phyloP scores from a whole-genome alignment of 92 coral and sea anemone species.

The Virgularia gustaviana region DNA sequence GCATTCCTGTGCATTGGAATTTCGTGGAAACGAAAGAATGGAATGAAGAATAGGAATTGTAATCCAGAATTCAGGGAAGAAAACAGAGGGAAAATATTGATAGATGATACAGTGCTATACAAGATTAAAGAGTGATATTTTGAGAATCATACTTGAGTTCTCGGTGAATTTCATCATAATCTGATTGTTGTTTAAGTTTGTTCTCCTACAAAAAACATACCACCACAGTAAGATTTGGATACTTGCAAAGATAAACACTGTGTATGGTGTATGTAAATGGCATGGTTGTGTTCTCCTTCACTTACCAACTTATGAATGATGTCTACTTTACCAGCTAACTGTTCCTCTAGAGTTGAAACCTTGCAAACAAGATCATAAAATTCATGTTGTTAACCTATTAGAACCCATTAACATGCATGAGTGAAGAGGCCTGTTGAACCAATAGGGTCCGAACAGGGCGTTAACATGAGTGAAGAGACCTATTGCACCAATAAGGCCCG shows the following conservation, averaged over 20 bases:
- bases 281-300: not conserved
- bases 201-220: constrained; percentile 59
- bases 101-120: too few species aligned
- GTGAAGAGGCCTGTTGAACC: too few species aligned
- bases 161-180: constrained; percentile 86
- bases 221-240: too few species aligned
- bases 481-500: not conserved
- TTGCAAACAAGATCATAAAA: constrained; percentile 9
- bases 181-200: constrained; percentile 66
- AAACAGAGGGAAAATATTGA: too few species aligned
- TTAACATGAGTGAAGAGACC: too few species aligned
- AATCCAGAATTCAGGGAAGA: too few species aligned
- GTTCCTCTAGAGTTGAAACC: constrained; percentile 83
- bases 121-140: too few species aligned
- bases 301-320: constrained; percentile 71
- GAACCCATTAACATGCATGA: not conserved
- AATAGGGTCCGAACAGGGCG: too few species aligned
- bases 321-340: constrained; percentile 69
- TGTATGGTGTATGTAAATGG: not conserved
- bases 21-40: too few species aligned
- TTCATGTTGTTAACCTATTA: not conserved
- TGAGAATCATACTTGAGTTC: constrained; percentile 93
- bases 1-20: too few species aligned
- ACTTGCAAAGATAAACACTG: not conserved
- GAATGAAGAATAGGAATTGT: too few species aligned